phyloP scores from a whole-genome alignment of 2,888 invertebrate genomes.

The Ceratothoa steindachneri region DNA sequence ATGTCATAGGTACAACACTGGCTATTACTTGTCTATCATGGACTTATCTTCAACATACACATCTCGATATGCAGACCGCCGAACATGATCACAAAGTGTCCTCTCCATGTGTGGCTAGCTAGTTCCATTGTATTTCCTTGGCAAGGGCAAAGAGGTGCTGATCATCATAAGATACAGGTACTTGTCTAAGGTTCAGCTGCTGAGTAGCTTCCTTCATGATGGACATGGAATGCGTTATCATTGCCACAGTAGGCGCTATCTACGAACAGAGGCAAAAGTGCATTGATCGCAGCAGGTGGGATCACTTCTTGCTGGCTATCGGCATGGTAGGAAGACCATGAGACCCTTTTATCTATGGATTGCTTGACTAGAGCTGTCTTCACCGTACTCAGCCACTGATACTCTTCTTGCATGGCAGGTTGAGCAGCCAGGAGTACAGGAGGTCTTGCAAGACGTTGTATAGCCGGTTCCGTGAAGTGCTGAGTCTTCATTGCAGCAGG shows the following conservation, averaged over 20 bases:
- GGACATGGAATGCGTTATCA: slow-evolving; percentile 10
- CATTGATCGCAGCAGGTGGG: slow-evolving; percentile 20
- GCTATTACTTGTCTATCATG: too few relatives aligned
- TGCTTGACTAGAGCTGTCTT: too few relatives aligned
- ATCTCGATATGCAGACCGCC: background rate
- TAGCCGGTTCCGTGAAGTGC: too few relatives aligned
- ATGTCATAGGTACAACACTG: too few relatives aligned
- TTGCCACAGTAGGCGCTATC: slow-evolving; percentile 14
- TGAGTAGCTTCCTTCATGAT: background rate
- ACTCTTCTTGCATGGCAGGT: too few relatives aligned
- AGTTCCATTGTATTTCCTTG: background rate
- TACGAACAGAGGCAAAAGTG: slow-evolving; percentile 16
- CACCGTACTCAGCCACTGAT: too few relatives aligned
- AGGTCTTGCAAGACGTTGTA: too few relatives aligned
- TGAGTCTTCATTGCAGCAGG: too few relatives aligned
- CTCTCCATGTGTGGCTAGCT: background rate
- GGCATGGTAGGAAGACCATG: slow-evolving; percentile 15
- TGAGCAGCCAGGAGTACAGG: too few relatives aligned
- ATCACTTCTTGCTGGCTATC: slow-evolving; percentile 5
- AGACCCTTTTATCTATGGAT: background rate
- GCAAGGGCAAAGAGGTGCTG: background rate
- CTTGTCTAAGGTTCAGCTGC: background rate
- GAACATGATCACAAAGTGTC: background rate
- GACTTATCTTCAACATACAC: too few relatives aligned
- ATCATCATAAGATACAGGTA: slow-evolving; percentile 2